These are phyloP conservation scores for Catagonus wagneri DNA, from an alignment of 2,113 vertebrate genomes.

Conservation along the genomic window DNA sequence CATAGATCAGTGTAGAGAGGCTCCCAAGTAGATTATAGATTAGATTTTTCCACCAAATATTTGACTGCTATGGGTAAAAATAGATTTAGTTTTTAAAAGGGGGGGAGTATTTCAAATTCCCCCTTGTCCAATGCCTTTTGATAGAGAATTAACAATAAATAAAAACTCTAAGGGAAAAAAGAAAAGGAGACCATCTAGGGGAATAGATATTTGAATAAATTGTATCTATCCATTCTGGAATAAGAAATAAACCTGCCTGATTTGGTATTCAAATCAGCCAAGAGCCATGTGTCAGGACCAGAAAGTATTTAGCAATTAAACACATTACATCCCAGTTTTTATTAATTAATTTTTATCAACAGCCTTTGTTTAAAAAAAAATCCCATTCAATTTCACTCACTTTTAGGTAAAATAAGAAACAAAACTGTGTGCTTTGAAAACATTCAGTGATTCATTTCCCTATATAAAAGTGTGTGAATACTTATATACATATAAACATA, in stretches of 20 bases:
- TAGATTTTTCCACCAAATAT: background rate
- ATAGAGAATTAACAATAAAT: constrained; percentile 32
- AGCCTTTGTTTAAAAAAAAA: constrained; percentile 24
- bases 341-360: constrained; percentile 33
- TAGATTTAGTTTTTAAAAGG: background rate
- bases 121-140: background rate
- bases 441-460: background rate
- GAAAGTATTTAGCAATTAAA: constrained; percentile 56
- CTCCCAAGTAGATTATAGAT: background rate
- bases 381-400: background rate
- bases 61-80: background rate
- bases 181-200: background rate
- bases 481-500: background rate
- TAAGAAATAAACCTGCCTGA: constrained; percentile 46
- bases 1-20: background rate
- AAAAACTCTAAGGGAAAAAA: background rate
- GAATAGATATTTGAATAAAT: background rate
- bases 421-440: constrained; percentile 1
- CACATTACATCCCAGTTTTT: background rate
- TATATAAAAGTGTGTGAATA: background rate
- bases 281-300: constrained; percentile 1
- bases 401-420: constrained; percentile 24
- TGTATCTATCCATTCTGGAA: background rate
- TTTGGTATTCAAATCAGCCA: constrained; percentile 8
- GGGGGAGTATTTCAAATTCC: background rate